These are phyloP conservation scores for Dermatemys mawii DNA, from an alignment of 2,113 vertebrate genomes.

Conservation along the genomic window DNA sequence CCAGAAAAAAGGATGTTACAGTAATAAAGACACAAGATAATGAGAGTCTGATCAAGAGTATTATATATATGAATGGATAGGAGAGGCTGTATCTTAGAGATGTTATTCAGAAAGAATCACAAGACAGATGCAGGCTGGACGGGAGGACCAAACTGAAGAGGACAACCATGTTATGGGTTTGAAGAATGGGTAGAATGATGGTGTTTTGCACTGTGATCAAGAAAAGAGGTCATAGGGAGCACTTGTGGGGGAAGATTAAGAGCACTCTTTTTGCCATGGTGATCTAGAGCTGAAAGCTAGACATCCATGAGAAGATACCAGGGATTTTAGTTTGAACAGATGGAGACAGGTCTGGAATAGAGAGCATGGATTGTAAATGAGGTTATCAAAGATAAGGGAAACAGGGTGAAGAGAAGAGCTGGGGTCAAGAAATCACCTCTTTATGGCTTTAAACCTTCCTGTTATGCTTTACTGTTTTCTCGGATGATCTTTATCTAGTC, in stretches of 20 bases:
- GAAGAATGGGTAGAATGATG: too few species aligned
- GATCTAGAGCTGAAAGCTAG: neutral
- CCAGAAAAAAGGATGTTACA: neutral
- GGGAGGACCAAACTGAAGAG: neutral
- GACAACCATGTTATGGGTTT: neutral
- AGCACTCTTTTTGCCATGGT: too few species aligned
- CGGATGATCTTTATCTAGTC: too few species aligned
- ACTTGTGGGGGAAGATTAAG: neutral
- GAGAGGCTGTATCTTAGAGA: neutral
- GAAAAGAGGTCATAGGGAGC: neutral
- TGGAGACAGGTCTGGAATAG: too few species aligned
- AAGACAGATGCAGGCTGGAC: neutral
- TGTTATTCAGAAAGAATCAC: neutral
- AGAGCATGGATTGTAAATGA: too few species aligned
- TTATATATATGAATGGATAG: neutral
- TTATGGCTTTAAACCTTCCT: too few species aligned
- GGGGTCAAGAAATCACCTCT: too few species aligned
- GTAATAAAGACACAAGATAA: neutral
- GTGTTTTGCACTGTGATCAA: neutral
- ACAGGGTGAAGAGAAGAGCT: too few species aligned
- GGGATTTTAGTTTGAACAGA: too few species aligned
- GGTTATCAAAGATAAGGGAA: too few species aligned
- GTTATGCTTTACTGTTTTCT: too few species aligned
- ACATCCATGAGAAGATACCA: neutral
- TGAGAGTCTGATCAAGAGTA: neutral